A percentile compares a stretch with the other conserved stretches of the same genome.
These are phyloP conservation scores for Nephotettix cincticeps DNA, from an alignment of 1,140 invertebrate genomes.

Conservation along the genomic window DNA sequence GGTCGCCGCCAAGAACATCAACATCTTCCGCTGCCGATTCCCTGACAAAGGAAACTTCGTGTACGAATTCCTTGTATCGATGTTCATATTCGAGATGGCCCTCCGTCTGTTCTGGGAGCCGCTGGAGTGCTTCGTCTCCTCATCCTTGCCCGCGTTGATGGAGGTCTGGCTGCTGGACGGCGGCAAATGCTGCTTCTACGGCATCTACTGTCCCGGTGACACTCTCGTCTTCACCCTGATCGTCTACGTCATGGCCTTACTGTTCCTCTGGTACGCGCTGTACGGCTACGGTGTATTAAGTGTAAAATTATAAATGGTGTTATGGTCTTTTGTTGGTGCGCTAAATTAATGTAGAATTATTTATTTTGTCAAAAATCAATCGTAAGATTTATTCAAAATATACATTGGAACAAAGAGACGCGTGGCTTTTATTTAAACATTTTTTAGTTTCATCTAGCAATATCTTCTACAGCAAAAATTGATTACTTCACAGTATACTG, in stretches of 20 bases:
- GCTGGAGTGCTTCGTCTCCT: slow-evolving; percentile 8
- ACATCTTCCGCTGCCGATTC: neutral
- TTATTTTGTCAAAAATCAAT: too few species aligned
- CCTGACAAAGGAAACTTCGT: neutral
- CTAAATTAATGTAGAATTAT: too few species aligned
- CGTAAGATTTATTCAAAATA: too few species aligned
- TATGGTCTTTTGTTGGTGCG: too few species aligned
- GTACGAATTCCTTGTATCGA: neutral
- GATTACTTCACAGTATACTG: too few species aligned
- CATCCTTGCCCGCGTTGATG: neutral
- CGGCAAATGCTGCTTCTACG: neutral
- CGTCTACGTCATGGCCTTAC: neutral
- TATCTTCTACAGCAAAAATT: too few species aligned
- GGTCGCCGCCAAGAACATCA: neutral
- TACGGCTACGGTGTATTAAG: neutral
- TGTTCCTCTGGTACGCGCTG: neutral
- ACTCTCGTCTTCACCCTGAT: neutral
- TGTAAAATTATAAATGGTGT: neutral
- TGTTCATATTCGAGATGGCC: slow-evolving; percentile 8
- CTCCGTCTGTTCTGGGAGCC: slow-evolving; percentile 4
- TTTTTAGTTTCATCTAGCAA: too few species aligned
- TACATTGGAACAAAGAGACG: too few species aligned
- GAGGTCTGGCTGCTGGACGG: neutral
- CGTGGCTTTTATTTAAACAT: too few species aligned
- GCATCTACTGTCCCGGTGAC: neutral